phyloP scores from a whole-genome alignment of 2,113 vertebrate genomes.

The Xiphophorus couchianus region DNA sequence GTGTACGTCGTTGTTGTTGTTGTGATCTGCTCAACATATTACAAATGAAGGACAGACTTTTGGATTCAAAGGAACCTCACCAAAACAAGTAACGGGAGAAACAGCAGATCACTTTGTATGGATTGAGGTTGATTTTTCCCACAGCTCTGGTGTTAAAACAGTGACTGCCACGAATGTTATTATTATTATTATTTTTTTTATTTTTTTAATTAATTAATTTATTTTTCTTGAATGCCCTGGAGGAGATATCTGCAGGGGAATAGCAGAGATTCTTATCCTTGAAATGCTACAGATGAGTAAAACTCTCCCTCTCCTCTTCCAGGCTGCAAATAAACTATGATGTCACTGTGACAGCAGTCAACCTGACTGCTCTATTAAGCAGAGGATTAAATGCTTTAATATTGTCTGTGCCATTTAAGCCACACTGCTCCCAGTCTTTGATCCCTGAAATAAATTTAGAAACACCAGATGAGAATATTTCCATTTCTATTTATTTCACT shows the following conservation, averaged over 20 bases:
- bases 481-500: conserved; percentile 67
- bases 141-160: conserved; percentile 69
- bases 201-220: too few species aligned
- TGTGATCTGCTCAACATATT: conserved; percentile 89
- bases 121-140: conserved; percentile 70
- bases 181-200: too few species aligned
- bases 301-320: neutral
- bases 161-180: neutral
- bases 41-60: conserved; percentile 74
- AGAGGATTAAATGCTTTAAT: conserved; percentile 39
- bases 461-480: conserved; percentile 55
- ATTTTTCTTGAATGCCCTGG: too few species aligned
- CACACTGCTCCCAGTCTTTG: conserved; percentile 44
- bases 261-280: neutral
- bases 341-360: conserved; percentile 25
- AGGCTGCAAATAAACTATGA: neutral
- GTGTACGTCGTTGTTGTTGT: conserved; percentile 73
- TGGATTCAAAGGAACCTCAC: conserved; percentile 61
- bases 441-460: conserved; percentile 40
- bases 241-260: too few species aligned
- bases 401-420: conserved; percentile 19
- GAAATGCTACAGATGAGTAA: neutral
- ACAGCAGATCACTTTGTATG: conserved; percentile 42
- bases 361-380: conserved; percentile 31
- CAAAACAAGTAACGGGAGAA: conserved; percentile 64